Base-by-base conservation (phyloP, 2,888 invertebrate species). In the Nematopogon swammerdamellus region DNA sequence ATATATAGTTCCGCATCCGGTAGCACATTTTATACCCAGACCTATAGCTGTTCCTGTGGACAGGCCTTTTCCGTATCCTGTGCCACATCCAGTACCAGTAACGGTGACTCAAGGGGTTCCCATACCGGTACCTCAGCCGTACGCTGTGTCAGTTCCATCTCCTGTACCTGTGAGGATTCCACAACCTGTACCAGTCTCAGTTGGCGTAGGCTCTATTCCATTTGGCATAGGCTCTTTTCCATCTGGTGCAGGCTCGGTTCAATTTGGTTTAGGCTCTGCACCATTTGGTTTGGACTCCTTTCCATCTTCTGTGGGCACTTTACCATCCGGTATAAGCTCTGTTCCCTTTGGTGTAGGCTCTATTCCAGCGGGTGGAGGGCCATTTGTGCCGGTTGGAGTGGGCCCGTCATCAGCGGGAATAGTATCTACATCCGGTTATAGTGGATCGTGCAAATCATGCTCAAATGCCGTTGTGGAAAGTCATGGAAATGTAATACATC, bases 101-200 rank as follows among this genome's bases (percentile, higher is more conserved):
- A 68, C 74, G 1, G 63, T 81, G 0, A 80, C 80, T 1, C 82
- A 82, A 57, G 75, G 75, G 1, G 72, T 83, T 0, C 73, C 75
- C 1, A 75, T 82, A 36, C 81, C 81, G 1, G 79, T 83, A 1
- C 80, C 83, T 0, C 80, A 80, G 50, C 82, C 82, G 10, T 77
- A 82, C 44, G 66, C 69, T 2, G 80, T 75, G 49, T 67, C 62
- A 46, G 72, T 72, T 19, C 74, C 71, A 43, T 72, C 70, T 14
- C 70, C 69, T 19, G 74, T 68, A 45, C 72, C 70, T 48, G 75
- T 68, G 1, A 64, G 67, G 55, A 69, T 71, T 53, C 80, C 63
- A 45, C 72, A 60, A 44, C 72, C 59, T 45, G 66, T 58, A 54
- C 68, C 64, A 17, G 73, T 65, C n/a, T n/a, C n/a, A n/a, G n/a